A percentile compares a stretch with the other conserved stretches of the same genome.
phyloP scores from a whole-genome alignment of 2,797 vertebrate species.

The Neostethus bicornis region DNA sequence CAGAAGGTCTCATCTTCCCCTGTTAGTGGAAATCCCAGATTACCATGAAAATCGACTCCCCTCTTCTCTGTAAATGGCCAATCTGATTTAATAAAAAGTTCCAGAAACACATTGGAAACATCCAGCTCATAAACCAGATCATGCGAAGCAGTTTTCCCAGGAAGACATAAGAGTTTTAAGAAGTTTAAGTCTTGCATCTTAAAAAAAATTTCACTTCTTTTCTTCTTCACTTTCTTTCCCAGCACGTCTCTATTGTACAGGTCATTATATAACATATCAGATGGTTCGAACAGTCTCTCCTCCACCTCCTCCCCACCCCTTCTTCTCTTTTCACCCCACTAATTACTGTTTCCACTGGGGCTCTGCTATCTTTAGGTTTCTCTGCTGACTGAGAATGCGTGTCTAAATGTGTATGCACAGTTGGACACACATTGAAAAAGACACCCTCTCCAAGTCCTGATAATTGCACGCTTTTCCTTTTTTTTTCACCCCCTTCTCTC shows the following conservation, averaged over 20 bases:
- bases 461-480: slow-evolving; percentile 36
- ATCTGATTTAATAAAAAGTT: slow-evolving; percentile 18
- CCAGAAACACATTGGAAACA: slow-evolving; percentile 18
- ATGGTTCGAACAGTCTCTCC: slow-evolving; percentile 71
- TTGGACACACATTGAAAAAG: slow-evolving; percentile 32
- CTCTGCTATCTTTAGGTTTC: slow-evolving; percentile 76
- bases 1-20: neutral
- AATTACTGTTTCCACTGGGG: slow-evolving; percentile 74
- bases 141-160: slow-evolving; percentile 14
- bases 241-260: slow-evolving; percentile 62
- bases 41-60: slow-evolving; percentile 16
- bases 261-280: slow-evolving; percentile 74
- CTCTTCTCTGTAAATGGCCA: slow-evolving; percentile 16
- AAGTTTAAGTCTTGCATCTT: slow-evolving; percentile 29
- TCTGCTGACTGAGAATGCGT: slow-evolving; percentile 61
- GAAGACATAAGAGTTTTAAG: slow-evolving; percentile 16
- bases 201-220: slow-evolving; percentile 44
- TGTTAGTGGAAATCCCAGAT: slow-evolving; percentile 34
- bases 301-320: slow-evolving; percentile 42
- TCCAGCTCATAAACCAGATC: slow-evolving; percentile 15
- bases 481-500: neutral
- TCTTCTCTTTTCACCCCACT: slow-evolving; percentile 69
- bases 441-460: slow-evolving; percentile 37
- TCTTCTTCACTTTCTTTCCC: slow-evolving; percentile 51
- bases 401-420: slow-evolving; percentile 38